These are phyloP conservation scores for Eptesicus fuscus DNA, from an alignment of 2,113 vertebrate species.

Conservation along the genomic window DNA sequence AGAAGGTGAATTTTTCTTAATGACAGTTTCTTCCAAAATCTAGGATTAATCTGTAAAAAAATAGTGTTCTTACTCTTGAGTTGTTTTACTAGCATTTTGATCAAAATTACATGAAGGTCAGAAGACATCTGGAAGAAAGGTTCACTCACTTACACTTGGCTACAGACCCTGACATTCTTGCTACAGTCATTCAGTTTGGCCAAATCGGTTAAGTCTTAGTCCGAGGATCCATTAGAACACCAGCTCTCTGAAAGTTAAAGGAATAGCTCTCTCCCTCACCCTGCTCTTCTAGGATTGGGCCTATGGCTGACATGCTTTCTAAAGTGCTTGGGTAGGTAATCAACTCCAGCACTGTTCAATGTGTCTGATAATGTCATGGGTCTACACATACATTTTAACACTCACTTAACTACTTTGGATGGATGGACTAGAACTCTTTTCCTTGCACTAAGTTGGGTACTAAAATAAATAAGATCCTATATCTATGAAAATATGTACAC, in stretches of 20 bases:
- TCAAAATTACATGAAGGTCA: not conserved
- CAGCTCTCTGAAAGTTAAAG: not conserved
- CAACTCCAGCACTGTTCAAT: not conserved
- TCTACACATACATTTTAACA: not conserved
- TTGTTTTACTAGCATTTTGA: not conserved
- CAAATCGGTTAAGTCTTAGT: not conserved
- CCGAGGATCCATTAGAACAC: not conserved
- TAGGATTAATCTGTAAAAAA: not conserved
- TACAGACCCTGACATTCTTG: not conserved
- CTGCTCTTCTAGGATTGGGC: not conserved
- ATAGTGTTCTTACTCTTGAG: not conserved
- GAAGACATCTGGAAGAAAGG: not conserved
- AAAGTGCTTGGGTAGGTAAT: not conserved
- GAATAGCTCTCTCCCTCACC: not conserved
- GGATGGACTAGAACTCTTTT: slow-evolving; percentile 7
- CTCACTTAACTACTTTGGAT: not conserved
- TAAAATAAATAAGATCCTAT: slow-evolving; percentile 39
- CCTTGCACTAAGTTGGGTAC: not conserved
- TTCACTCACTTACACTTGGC: not conserved
- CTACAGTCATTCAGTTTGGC: not conserved
- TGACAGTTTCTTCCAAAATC: not conserved
- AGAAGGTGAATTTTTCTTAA: slow-evolving; percentile 20
- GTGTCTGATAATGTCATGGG: not conserved
- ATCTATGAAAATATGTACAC: slow-evolving; percentile 43
- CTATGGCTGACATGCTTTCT: not conserved